Evolutionary conservation across 2,113 vertebrate species (phyloP).

Genomic region (Hymenochirus boettgeri): DNA sequence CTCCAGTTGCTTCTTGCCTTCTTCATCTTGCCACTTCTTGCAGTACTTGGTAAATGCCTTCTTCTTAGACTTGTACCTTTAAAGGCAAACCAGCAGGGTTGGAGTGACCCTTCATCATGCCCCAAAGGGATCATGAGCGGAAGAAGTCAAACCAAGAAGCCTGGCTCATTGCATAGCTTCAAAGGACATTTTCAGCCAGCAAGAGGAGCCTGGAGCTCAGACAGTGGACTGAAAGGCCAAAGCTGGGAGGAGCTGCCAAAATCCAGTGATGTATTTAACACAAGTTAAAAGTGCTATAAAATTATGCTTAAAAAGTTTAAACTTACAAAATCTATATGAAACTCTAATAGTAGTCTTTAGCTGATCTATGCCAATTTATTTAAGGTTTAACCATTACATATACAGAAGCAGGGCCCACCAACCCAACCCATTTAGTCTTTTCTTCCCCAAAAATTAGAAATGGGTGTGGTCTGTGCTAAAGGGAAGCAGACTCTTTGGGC

Average conservation of each 20-base stretch:
- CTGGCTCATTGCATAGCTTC: constrained; percentile 87
- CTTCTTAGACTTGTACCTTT: constrained; percentile 99
- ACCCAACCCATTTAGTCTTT: no score
- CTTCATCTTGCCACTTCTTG: constrained; percentile 98
- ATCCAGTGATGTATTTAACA: constrained; percentile 40
- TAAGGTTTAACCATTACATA: no score
- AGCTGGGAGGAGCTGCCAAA: constrained; percentile 91
- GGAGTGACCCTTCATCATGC: constrained; percentile 65
- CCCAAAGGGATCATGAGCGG: constrained; percentile 51
- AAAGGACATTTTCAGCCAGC: constrained; percentile 86
- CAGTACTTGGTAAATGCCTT: constrained; percentile 98
- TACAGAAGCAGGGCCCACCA: no score
- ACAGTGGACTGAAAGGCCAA: constrained; percentile 53
- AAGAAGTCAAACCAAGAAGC: constrained; percentile 47
- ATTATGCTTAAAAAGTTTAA: no score
- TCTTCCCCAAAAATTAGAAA: no score
- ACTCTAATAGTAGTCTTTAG: no score
- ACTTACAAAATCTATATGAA: no score
- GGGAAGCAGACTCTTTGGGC: no score
- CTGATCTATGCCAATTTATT: no score
- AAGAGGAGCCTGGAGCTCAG: constrained; percentile 96
- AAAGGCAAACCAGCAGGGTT: constrained; percentile 57
- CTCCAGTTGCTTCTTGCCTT: constrained; percentile 96
- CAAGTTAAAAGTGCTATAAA: no score
- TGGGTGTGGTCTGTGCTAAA: no score